phyloP scores from a whole-genome alignment of 1,140 invertebrate genomes.

The Monomorium pharaonis region DNA sequence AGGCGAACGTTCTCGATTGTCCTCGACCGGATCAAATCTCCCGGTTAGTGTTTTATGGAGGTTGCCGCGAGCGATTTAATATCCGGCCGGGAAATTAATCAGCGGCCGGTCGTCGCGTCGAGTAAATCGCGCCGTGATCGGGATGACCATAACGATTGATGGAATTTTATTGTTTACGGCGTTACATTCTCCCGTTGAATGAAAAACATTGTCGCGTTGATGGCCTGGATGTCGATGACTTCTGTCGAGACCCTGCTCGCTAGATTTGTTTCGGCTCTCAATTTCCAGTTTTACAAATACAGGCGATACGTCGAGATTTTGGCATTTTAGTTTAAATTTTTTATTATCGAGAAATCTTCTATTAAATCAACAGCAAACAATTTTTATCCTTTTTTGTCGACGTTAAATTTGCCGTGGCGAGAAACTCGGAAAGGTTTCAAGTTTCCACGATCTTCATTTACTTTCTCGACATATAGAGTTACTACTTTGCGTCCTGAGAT shows the following conservation, averaged over 20 bases:
- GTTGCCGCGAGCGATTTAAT: slow-evolving; percentile 30
- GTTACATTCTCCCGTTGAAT: background rate
- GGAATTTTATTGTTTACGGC: slow-evolving; percentile 36
- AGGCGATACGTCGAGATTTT: background rate
- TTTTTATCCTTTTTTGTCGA: background rate
- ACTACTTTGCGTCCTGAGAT: background rate
- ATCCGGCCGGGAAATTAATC: slow-evolving; percentile 48
- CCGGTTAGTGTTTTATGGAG: slow-evolving; percentile 38
- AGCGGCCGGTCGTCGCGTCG: background rate
- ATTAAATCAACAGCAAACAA: background rate
- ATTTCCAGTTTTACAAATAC: background rate
- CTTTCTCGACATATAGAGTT: background rate
- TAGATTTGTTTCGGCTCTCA: background rate
- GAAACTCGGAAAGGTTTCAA: background rate
- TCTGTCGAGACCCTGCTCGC: background rate
- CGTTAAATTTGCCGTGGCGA: background rate
- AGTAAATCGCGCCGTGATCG: background rate
- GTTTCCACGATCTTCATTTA: background rate
- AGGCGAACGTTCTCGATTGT: slow-evolving; percentile 31
- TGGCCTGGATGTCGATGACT: slow-evolving; percentile 20
- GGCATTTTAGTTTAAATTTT: background rate
- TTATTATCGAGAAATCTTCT: background rate
- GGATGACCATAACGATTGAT: slow-evolving; percentile 35
- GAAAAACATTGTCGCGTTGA: slow-evolving; percentile 2
- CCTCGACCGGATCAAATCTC: slow-evolving; percentile 35